Conservation (phyloP, 1,140 invertebrate genomes). For the Drosophila triauraria region DNA sequence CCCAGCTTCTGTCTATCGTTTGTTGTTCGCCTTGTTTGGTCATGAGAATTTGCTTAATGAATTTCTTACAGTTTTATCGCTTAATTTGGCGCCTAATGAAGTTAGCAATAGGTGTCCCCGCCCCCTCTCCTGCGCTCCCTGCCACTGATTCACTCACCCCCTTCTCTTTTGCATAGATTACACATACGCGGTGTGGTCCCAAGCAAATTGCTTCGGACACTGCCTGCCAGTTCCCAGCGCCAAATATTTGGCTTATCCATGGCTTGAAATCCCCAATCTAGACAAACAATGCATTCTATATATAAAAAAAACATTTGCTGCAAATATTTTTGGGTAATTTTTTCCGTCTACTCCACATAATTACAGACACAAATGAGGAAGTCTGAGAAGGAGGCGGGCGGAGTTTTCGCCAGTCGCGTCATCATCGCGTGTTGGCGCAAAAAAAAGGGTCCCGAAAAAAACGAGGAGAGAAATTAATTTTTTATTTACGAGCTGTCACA, state of each 20-base stretch:
- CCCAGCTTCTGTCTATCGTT: conserved; percentile 29
- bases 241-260: conserved; percentile 55
- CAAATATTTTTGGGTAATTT: conserved; percentile 73
- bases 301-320: conserved; percentile 62
- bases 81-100: conserved; percentile 79
- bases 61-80: conserved; percentile 76
- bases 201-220: conserved; percentile 43
- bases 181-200: conserved; percentile 70
- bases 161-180: conserved; percentile 59
- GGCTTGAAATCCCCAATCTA: conserved; percentile 35
- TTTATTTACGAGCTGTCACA: conserved; percentile 82
- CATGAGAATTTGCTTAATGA: conserved; percentile 78
- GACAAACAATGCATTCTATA: conserved; percentile 47
- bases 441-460: conserved; percentile 29
- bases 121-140: not conserved
- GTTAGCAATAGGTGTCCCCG: conserved; percentile 58
- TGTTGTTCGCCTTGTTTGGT: conserved; percentile 56
- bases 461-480: conserved; percentile 68
- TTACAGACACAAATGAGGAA: conserved; percentile 65
- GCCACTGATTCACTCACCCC: conserved; percentile 40
- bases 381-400: not conserved
- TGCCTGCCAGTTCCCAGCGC: conserved; percentile 26
- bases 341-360: conserved; percentile 69
- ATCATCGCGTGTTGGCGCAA: conserved; percentile 66
- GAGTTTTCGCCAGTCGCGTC: conserved; percentile 51